A percentile compares a stretch with the other conserved stretches of the same genome.
These are phyloP conservation scores for Orthosia cruda DNA, from an alignment of 2,888 invertebrate genomes.

Conservation along the genomic window DNA sequence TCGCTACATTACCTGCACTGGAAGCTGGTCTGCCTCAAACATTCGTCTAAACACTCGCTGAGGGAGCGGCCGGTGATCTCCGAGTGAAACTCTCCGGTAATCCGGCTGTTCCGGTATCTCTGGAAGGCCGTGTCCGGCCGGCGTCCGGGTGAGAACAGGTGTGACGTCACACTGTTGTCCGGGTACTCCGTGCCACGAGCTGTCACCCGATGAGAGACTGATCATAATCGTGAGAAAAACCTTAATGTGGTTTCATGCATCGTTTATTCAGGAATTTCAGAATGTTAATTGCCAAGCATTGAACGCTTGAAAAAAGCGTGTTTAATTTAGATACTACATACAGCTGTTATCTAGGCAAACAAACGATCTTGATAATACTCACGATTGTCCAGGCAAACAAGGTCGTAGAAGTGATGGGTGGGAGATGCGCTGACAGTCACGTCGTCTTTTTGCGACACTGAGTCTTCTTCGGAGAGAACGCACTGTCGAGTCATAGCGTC, in stretches of 20 bases:
- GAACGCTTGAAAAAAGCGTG: slow-evolving; percentile 37
- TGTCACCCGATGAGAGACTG: slow-evolving; percentile 92
- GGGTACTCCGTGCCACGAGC: slow-evolving; percentile 97
- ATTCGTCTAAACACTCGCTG: slow-evolving; percentile 98
- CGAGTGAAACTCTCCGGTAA: slow-evolving; percentile 97
- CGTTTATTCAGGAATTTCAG: slow-evolving; percentile 59
- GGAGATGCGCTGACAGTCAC: slow-evolving; percentile 96
- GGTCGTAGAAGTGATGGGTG: slow-evolving; percentile 97
- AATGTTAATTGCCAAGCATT: slow-evolving; percentile 48
- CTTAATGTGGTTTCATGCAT: slow-evolving; percentile 85
- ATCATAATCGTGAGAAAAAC: slow-evolving; percentile 89
- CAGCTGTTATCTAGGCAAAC: slow-evolving; percentile 52
- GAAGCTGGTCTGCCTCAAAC: slow-evolving; percentile 97
- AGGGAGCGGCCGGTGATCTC: slow-evolving; percentile 97
- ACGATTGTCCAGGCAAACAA: slow-evolving; percentile 98
- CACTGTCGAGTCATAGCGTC: slow-evolving; percentile 97
- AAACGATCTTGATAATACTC: slow-evolving; percentile 87
- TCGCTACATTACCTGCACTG: slow-evolving; percentile 94
- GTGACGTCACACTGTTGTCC: slow-evolving; percentile 96
- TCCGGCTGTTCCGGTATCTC: slow-evolving; percentile 96
- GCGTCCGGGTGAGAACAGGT: slow-evolving; percentile 95
- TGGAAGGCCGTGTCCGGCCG: slow-evolving; percentile 97
- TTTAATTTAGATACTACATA: slow-evolving; percentile 29
- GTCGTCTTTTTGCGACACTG: slow-evolving; percentile 97
- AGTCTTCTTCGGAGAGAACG: slow-evolving; percentile 98